Evolutionary conservation across 2,888 invertebrate species (phyloP), one percentile per base, ranked within the genome.

Genomic region (Podotricha telesiphe): DNA sequence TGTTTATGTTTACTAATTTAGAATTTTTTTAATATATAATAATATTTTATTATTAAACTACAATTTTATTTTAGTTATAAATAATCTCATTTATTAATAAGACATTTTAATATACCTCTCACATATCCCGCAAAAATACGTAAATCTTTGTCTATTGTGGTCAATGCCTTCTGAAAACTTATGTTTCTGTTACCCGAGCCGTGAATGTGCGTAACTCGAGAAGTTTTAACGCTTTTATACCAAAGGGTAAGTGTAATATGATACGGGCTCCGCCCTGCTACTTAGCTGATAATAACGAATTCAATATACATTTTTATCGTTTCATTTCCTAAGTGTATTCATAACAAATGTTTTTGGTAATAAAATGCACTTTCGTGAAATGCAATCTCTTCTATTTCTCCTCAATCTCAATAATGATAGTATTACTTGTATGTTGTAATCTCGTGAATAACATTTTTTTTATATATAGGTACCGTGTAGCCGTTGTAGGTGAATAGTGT

Each of bases 261-360:
- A 93, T 77, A 88, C 87, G 79, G 82, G 75, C 75, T 73, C 78
- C 88, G 82, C 89, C 89, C 86, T 80, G 74, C 77, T 79, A 82
- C 82, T 82, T 83, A 79, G 78, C 82, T 82, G 82, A 77, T 79
- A 71, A 80, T 80, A 84, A 81, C 82, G 79, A 76, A 76, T 81
- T 65, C 61, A 64, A 67, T 65, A 68, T 63, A 61, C 80, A 74
- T 74, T 71, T 77, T 55, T 70, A 68, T 78, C 73, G 74, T 80
- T 87, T 92, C 89, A 91, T 92, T 92, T 93, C 92, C 92, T 90
- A 84, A 91, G 85, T 90, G 87, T 83, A n/a, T n/a, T n/a, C n/a
- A n/a, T n/a, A 85, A 70, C 81, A 77, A 79, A 79, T 73, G 77
- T 82, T 37, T 37, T 62, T 66, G 34, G 22, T 42, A 66, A n/a